Conservation (phyloP, 1,140 invertebrate species). For the Cyclargus thomasi region DNA sequence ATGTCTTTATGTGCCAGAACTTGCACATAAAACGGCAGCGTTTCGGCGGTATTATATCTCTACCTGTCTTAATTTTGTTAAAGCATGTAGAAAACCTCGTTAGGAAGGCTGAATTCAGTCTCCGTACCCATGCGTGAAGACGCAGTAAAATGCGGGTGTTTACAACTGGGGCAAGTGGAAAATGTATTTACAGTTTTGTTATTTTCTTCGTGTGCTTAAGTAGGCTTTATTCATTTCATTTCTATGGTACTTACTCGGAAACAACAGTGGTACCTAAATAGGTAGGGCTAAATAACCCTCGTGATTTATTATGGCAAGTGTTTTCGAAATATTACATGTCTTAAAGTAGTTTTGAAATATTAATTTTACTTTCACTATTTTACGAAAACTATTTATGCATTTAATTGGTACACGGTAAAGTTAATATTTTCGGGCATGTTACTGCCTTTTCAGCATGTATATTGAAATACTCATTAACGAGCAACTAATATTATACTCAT, state of each 20-base stretch:
- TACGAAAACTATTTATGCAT: background rate
- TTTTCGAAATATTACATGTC: no score
- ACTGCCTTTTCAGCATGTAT: background rate
- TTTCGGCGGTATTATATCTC: conserved; percentile 5
- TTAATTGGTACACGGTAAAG: background rate
- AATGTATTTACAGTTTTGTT: background rate
- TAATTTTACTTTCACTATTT: no score
- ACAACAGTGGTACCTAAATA: no score
- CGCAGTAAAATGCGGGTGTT: background rate
- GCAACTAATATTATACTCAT: background rate
- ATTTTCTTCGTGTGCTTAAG: background rate
- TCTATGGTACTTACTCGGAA: no score
- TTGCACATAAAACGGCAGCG: background rate
- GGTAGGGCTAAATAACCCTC: no score
- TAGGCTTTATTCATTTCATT: no score
- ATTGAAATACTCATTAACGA: background rate
- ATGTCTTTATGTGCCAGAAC: conserved; percentile 7
- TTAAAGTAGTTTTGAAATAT: no score
- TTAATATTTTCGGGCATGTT: background rate
- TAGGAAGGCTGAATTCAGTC: background rate
- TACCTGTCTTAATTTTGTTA: conserved; percentile 16
- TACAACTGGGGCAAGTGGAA: background rate
- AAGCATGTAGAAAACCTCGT: conserved; percentile 5
- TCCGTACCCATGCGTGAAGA: conserved; percentile 7
- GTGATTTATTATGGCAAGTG: no score